These are phyloP conservation scores for Lepus townsendii DNA, from an alignment of 2,797 vertebrate species.

Conservation along the genomic window DNA sequence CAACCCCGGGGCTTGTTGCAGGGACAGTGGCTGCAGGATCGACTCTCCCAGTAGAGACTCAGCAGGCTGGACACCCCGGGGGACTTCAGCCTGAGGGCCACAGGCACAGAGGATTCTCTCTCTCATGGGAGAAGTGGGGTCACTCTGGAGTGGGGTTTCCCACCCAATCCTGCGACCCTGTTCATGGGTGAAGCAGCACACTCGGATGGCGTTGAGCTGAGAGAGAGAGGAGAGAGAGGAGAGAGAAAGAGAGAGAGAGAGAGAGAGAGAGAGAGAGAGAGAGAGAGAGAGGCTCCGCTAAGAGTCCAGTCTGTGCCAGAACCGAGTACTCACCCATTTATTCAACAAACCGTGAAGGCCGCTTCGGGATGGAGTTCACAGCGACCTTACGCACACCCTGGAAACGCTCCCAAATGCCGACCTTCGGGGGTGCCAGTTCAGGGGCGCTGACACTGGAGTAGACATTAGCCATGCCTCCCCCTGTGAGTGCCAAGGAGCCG, in stretches of 20 bases:
- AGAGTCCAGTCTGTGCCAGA: neutral
- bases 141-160: neutral
- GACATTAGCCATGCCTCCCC: neutral
- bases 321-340: neutral
- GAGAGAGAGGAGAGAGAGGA: too few relatives aligned
- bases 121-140: too few relatives aligned
- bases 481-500: fast-evolving
- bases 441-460: fast-evolving
- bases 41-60: too few relatives aligned
- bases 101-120: too few relatives aligned
- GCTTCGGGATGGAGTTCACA: neutral
- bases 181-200: too few relatives aligned
- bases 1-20: too few relatives aligned
- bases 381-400: neutral
- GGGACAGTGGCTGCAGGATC: too few relatives aligned
- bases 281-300: neutral
- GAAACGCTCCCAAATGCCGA: neutral
- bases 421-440: neutral
- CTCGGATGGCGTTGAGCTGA: neutral
- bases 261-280: neutral
- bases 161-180: neutral
- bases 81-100: too few relatives aligned
- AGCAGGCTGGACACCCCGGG: too few relatives aligned
- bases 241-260: too few relatives aligned
- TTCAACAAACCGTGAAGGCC: neutral